Percentiles rank a stretch among this genome's conserved stretches.
These are phyloP conservation scores for Petrocephalus microphthalmus DNA, from an alignment of 2,113 vertebrate genomes.

Conservation along the genomic window DNA sequence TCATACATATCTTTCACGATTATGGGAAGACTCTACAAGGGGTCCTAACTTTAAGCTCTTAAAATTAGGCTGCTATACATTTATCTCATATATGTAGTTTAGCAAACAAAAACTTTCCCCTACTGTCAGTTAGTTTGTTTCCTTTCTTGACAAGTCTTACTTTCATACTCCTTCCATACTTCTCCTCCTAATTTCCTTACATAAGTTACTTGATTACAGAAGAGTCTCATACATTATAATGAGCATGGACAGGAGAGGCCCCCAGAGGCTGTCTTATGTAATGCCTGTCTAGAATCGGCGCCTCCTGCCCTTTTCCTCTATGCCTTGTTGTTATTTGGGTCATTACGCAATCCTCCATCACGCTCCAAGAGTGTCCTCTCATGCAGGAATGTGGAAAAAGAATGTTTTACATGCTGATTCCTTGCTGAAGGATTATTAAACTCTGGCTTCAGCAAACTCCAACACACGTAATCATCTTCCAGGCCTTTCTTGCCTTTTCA, in stretches of 20 bases:
- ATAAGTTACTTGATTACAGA: constrained; percentile 32
- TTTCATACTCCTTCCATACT: constrained; percentile 22
- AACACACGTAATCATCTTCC: not conserved
- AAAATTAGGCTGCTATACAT: not conserved
- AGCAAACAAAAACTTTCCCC: not conserved
- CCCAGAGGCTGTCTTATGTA: constrained; percentile 35
- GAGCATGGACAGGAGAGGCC: constrained; percentile 44
- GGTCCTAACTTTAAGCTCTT: not conserved
- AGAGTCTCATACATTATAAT: constrained; percentile 52
- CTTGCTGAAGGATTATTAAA: not conserved
- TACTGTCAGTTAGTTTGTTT: not conserved
- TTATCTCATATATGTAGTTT: not conserved
- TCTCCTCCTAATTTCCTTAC: constrained; percentile 2
- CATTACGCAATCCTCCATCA: constrained; percentile 51
- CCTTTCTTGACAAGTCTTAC: not conserved
- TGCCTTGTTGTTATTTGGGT: constrained; percentile 38
- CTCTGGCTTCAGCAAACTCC: not conserved
- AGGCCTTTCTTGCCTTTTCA: not conserved
- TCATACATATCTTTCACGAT: not conserved
- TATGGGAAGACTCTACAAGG: not conserved
- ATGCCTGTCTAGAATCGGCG: constrained; percentile 23
- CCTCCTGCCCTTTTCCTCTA: constrained; percentile 29
- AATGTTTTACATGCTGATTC: not conserved
- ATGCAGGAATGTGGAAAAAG: not conserved
- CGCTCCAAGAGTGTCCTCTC: constrained; percentile 15